A percentile compares a stretch with the other conserved stretches of the same genome.
phyloP scores from a whole-genome alignment of 2,113 vertebrate species.

The Vulpes vulpes region DNA sequence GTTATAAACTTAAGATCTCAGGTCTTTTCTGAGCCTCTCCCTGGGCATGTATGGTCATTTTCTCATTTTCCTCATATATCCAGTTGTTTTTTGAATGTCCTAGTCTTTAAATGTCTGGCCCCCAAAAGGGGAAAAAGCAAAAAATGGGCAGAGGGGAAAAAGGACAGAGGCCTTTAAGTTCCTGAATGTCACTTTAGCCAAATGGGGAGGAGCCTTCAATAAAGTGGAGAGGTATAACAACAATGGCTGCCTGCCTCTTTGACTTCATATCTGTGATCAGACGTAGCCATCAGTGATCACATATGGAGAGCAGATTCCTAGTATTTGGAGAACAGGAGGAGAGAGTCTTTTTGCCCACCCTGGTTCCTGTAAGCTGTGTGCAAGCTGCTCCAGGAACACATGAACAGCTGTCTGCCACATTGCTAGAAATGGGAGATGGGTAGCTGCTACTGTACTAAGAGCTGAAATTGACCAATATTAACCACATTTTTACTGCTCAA shows the following conservation, averaged over 20 bases:
- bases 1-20: background rate
- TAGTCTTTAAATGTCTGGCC: background rate
- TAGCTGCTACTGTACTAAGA: background rate
- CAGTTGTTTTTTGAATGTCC: background rate
- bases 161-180: background rate
- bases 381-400: background rate
- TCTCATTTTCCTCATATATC: background rate
- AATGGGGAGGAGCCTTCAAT: background rate
- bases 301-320: background rate
- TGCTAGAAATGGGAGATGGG: background rate
- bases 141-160: background rate
- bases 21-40: background rate
- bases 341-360: background rate
- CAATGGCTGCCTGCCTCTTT: background rate
- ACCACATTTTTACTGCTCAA: background rate
- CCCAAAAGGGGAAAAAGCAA: background rate
- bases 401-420: background rate
- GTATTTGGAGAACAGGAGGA: background rate
- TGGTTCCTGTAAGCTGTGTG: background rate
- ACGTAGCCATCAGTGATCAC: background rate
- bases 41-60: background rate
- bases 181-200: background rate
- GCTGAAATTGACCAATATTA: background rate
- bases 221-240: background rate
- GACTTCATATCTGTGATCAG: too few species aligned